These are phyloP conservation scores for Chelonoidis abingdonii DNA, from an alignment of 2,113 vertebrate species.

Conservation along the genomic window DNA sequence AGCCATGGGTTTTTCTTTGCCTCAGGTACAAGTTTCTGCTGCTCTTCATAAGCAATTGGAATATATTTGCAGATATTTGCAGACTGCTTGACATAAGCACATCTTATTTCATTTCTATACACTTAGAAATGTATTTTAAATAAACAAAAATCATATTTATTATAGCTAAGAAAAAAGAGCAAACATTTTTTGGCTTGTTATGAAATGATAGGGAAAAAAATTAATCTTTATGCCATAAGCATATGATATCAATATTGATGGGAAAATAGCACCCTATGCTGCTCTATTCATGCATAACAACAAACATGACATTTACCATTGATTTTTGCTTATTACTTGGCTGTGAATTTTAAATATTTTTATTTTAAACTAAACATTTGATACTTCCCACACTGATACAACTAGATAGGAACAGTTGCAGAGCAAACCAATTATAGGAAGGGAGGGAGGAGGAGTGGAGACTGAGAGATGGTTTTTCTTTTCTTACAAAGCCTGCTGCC, in stretches of 20 bases:
- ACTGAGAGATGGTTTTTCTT: not conserved
- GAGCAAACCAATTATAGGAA: not conserved
- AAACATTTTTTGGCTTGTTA: not conserved
- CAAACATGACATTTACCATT: not conserved
- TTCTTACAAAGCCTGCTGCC: not conserved
- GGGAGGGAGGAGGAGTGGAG: not conserved
- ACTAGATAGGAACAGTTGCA: not conserved
- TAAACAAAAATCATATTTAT: not conserved
- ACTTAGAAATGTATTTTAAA: slow-evolving; percentile 16
- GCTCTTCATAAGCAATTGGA: not conserved
- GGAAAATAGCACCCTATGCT: not conserved
- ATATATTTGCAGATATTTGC: not conserved
- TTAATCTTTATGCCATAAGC: not conserved
- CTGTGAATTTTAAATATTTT: not conserved
- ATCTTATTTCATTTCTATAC: not conserved
- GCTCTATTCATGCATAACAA: not conserved
- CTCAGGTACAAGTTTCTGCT: not conserved
- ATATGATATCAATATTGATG: not conserved
- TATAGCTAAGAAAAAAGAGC: not conserved
- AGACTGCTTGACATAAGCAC: not conserved
- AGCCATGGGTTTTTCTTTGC: not conserved
- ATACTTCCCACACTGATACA: not conserved
- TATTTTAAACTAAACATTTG: not conserved
- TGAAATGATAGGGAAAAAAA: not conserved
- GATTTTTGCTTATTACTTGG: not conserved